These are phyloP conservation scores for Eupeodes luniger DNA, from an alignment of 2,888 invertebrate species.

Conservation along the genomic window DNA sequence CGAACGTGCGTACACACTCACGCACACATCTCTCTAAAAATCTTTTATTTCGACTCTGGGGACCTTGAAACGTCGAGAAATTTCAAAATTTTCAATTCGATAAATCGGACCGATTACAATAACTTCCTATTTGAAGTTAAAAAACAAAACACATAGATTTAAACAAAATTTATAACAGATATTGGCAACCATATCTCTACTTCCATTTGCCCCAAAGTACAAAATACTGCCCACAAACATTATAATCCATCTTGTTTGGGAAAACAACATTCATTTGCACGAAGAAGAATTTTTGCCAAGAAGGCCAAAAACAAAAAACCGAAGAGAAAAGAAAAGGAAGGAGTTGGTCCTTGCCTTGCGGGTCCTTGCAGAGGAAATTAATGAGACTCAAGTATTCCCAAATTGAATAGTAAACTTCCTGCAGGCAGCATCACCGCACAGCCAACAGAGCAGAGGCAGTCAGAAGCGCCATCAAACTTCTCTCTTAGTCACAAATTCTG, in stretches of 20 bases:
- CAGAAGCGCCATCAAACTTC: constrained; percentile 52
- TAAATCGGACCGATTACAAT: too few species aligned
- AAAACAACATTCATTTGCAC: constrained; percentile 52
- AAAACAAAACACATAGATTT: too few species aligned
- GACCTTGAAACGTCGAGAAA: too few species aligned
- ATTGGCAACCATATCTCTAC: neutral
- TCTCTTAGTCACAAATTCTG: constrained; percentile 42
- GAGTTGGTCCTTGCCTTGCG: constrained; percentile 10
- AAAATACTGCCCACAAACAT: constrained; percentile 29
- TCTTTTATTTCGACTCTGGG: too few species aligned
- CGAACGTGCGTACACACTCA: too few species aligned
- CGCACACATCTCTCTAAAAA: too few species aligned
- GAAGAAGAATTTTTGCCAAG: constrained; percentile 47
- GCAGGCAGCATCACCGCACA: constrained; percentile 12
- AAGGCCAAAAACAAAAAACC: neutral
- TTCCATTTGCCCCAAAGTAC: neutral
- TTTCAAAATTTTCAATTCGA: too few species aligned
- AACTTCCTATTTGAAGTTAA: too few species aligned
- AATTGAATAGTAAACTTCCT: constrained; percentile 73
- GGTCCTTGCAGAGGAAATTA: constrained; percentile 58
- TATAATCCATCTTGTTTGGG: constrained; percentile 65
- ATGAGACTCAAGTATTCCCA: constrained; percentile 72
- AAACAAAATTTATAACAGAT: neutral
- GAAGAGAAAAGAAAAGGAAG: neutral
- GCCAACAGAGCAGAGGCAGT: constrained; percentile 38